phyloP scores from a whole-genome alignment of 1,140 invertebrate genomes.

The Euglossa dilemma region DNA sequence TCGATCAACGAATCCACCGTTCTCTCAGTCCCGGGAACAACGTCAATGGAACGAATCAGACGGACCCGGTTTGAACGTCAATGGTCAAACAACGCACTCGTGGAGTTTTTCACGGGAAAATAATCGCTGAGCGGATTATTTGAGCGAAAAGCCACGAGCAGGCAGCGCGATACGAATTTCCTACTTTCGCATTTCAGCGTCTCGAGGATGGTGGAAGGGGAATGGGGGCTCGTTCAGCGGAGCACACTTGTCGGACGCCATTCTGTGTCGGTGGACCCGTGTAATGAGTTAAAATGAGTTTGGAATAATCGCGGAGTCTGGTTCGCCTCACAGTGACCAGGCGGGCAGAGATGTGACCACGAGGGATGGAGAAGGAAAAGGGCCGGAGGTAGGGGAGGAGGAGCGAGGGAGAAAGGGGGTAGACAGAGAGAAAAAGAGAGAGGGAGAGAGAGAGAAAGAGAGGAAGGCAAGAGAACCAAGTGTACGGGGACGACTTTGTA shows the following conservation, averaged over 20 bases:
- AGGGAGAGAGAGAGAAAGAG: slow-evolving; percentile 50
- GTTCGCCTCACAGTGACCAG: slow-evolving; percentile 58
- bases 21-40: no score
- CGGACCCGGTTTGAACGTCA: background rate
- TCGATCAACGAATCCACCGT: no score
- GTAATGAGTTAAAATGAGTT: slow-evolving; percentile 78
- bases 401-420: slow-evolving; percentile 43
- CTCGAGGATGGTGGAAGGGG: slow-evolving; percentile 9
- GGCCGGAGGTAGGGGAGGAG: slow-evolving; percentile 38
- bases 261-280: slow-evolving; percentile 62
- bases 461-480: slow-evolving; percentile 43
- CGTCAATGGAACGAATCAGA: no score
- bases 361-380: slow-evolving; percentile 34
- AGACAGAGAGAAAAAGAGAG: slow-evolving; percentile 59
- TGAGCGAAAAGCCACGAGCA: slow-evolving; percentile 17
- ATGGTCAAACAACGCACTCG: no score
- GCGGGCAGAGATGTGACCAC: slow-evolving; percentile 53
- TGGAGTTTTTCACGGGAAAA: background rate
- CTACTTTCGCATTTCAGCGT: slow-evolving; percentile 43
- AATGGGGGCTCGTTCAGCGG: slow-evolving; percentile 5
- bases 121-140: slow-evolving; percentile 37
- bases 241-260: slow-evolving; percentile 62
- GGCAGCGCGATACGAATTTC: slow-evolving; percentile 37
- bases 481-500: slow-evolving; percentile 60
- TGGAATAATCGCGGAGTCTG: slow-evolving; percentile 73